These are phyloP conservation scores for Heliconius hortense DNA, from an alignment of 2,888 invertebrate species.

Conservation along the genomic window DNA sequence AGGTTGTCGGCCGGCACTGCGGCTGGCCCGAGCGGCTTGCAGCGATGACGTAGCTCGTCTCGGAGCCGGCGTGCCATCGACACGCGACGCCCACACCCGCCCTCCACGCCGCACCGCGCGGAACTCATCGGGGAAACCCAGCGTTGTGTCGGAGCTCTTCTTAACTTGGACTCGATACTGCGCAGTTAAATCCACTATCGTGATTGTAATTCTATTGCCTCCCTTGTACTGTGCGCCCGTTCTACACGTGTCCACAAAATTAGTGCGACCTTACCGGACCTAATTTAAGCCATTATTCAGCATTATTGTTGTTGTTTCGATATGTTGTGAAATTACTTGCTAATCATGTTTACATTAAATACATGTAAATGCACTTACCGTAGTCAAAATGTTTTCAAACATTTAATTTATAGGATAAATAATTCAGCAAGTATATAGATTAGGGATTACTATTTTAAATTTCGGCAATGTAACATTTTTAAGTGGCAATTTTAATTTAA, in stretches of 20 bases:
- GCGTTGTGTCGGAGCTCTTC: constrained; percentile 47
- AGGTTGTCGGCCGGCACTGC: constrained; percentile 72
- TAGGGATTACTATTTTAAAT: no score
- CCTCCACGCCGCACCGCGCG: constrained; percentile 35
- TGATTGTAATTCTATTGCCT: constrained; percentile 26
- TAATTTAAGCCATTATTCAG: constrained; percentile 3
- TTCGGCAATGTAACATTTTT: no score
- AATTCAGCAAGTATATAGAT: background rate
- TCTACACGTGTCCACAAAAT: constrained; percentile 25
- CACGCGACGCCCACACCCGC: constrained; percentile 32
- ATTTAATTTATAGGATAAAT: background rate
- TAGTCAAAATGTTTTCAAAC: background rate
- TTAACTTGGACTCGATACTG: constrained; percentile 51
- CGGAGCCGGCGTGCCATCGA: constrained; percentile 42
- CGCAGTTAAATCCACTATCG: constrained; percentile 49
- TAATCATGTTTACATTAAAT: background rate
- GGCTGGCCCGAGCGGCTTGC: constrained; percentile 72
- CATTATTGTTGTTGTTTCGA: background rate
- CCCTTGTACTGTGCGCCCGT: constrained; percentile 5
- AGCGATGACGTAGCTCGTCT: constrained; percentile 63
- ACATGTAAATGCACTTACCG: background rate
- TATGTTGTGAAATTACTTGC: background rate
- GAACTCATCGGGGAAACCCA: constrained; percentile 46
- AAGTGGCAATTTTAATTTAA: no score
- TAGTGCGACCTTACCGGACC: background rate